These are phyloP conservation scores for Diadophis punctatus DNA, from an alignment of 2,113 vertebrate genomes.

Conservation along the genomic window DNA sequence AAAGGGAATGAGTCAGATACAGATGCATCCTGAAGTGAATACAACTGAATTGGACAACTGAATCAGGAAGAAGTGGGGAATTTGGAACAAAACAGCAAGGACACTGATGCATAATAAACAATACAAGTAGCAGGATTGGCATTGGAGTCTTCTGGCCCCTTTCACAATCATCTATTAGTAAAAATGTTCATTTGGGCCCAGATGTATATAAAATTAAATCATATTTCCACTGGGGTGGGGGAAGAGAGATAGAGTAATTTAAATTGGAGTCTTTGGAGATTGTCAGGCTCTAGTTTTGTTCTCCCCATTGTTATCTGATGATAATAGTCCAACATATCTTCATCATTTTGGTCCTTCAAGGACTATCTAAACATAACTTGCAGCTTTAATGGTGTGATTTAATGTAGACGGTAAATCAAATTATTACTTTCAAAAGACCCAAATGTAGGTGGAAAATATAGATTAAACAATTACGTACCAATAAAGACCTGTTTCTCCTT, in stretches of 20 bases:
- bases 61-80: background rate
- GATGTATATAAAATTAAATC: slow-evolving; percentile 3
- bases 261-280: background rate
- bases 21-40: background rate
- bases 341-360: background rate
- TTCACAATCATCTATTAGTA: background rate
- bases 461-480: background rate
- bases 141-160: background rate
- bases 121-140: background rate
- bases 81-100: background rate
- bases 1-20: background rate
- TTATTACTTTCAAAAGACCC: background rate
- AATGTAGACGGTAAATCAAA: background rate
- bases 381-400: background rate
- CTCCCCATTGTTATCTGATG: background rate
- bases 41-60: no score
- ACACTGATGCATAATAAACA: background rate
- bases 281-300: background rate
- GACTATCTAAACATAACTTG: background rate
- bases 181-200: slow-evolving; percentile 8
- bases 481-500: background rate
- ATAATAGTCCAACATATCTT: background rate
- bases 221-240: background rate
- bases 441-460: background rate
- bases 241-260: background rate